phyloP scores from a whole-genome alignment of 2,888 invertebrate genomes.

The Bedellia somnulentella region DNA sequence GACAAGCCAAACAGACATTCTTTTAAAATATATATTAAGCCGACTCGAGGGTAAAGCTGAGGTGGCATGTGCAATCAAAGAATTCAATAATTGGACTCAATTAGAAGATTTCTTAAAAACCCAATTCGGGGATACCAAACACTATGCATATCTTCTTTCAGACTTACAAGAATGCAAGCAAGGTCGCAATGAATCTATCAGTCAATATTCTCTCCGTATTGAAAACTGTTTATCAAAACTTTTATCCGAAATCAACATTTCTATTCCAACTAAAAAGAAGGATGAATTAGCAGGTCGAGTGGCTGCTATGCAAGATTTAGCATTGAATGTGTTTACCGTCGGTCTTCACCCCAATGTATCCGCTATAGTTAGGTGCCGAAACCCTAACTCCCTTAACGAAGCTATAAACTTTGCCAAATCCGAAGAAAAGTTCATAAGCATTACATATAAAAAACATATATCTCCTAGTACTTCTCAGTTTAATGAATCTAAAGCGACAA shows the following conservation, averaged over 20 bases:
- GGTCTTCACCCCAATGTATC: conserved; percentile 9
- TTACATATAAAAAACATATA: neutral
- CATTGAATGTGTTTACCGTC: conserved; percentile 10
- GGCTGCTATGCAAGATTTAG: conserved; percentile 15
- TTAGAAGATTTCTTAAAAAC: conserved; percentile 14
- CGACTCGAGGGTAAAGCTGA: neutral
- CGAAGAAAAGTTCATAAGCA: conserved; percentile 8
- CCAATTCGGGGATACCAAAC: conserved; percentile 14
- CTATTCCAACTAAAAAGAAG: conserved; percentile 6
- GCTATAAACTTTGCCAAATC: conserved; percentile 9
- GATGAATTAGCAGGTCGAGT: conserved; percentile 12
- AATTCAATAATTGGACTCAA: no score
- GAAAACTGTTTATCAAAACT: conserved; percentile 15
- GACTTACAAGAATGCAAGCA: conserved; percentile 14
- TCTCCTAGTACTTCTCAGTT: neutral
- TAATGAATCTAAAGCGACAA: neutral
- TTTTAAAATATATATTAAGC: neutral
- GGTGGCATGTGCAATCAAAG: no score
- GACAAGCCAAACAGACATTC: neutral
- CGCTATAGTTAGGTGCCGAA: conserved; percentile 8
- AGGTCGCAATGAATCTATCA: conserved; percentile 10
- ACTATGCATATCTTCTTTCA: conserved; percentile 13
- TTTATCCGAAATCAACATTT: conserved; percentile 13
- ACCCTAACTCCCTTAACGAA: conserved; percentile 10
- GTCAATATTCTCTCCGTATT: conserved; percentile 11